A percentile compares a stretch with the other conserved stretches of the same genome.
Evolutionary conservation across 2,888 invertebrate species (phyloP).

Genomic region (Ormyrus labotus): DNA sequence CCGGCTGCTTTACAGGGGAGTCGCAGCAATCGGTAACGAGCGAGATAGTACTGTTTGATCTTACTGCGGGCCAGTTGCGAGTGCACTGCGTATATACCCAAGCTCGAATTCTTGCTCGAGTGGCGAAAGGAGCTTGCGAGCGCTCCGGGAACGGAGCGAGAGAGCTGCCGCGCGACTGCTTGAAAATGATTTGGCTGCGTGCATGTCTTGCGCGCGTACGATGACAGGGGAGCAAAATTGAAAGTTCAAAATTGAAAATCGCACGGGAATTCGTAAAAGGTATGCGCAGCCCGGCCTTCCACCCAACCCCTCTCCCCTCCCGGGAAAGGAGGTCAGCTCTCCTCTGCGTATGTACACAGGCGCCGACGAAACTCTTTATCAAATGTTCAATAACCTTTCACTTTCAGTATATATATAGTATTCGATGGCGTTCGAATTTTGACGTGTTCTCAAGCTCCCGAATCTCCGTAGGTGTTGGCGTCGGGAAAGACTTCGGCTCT

Average conservation of each 20-base stretch:
- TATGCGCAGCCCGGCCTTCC: neutral
- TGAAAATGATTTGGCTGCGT: no score
- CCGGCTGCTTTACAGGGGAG: no score
- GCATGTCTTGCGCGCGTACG: no score
- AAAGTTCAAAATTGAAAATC: slow-evolving; percentile 15
- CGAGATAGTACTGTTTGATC: no score
- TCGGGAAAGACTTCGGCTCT: neutral
- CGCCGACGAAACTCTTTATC: slow-evolving; percentile 32
- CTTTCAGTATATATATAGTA: slow-evolving; percentile 7
- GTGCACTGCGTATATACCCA: no score
- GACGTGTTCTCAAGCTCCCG: slow-evolving; percentile 11
- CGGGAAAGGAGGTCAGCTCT: neutral
- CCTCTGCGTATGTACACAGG: neutral
- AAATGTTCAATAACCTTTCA: slow-evolving; percentile 43
- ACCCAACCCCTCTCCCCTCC: no score
- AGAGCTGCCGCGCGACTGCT: no score
- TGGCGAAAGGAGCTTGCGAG: no score
- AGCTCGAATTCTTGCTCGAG: no score
- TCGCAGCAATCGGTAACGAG: no score
- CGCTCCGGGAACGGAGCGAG: no score
- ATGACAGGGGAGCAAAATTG: slow-evolving; percentile 24
- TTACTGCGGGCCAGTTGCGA: no score
- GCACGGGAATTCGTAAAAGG: neutral
- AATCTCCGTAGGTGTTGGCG: neutral
- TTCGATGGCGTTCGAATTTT: slow-evolving; percentile 29